Evolutionary conservation across 1,140 invertebrate species (phyloP).

Genomic region (Hydropsyche tenuis): DNA sequence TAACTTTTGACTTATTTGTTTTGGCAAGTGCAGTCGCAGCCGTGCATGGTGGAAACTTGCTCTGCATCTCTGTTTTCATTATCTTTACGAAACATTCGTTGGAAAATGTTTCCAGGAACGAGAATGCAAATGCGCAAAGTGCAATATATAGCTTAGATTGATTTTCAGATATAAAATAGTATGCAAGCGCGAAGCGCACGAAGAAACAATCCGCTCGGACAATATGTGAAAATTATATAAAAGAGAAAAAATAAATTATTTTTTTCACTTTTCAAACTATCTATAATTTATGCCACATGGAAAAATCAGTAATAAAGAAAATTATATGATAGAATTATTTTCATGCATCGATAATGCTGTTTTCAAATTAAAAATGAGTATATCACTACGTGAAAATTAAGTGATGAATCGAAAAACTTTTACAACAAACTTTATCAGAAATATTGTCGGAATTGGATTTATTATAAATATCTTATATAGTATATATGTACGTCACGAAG

Average conservation of each 20-base stretch:
- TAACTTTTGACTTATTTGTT: slow-evolving; percentile 48
- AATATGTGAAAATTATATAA: no score
- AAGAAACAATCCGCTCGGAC: no score
- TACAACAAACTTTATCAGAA: no score
- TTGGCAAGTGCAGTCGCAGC: slow-evolving; percentile 38
- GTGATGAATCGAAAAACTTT: slow-evolving; percentile 9
- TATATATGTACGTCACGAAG: background rate
- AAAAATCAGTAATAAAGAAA: no score
- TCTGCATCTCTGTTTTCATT: slow-evolving; percentile 20
- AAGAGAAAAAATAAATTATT: no score
- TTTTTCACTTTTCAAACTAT: no score
- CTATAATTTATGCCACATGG: no score
- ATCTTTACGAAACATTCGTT: slow-evolving; percentile 11
- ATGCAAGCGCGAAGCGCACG: no score
- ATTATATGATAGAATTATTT: background rate
- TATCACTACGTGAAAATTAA: background rate
- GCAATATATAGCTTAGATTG: no score
- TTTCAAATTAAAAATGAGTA: background rate
- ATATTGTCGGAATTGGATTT: background rate
- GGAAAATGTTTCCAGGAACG: background rate
- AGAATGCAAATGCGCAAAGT: background rate
- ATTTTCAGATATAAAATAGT: no score
- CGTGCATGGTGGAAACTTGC: slow-evolving; percentile 5
- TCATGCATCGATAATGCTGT: background rate
- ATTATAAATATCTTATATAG: background rate